phyloP scores from a whole-genome alignment of 1,140 invertebrate genomes.

The Scaptomyza hsui region DNA sequence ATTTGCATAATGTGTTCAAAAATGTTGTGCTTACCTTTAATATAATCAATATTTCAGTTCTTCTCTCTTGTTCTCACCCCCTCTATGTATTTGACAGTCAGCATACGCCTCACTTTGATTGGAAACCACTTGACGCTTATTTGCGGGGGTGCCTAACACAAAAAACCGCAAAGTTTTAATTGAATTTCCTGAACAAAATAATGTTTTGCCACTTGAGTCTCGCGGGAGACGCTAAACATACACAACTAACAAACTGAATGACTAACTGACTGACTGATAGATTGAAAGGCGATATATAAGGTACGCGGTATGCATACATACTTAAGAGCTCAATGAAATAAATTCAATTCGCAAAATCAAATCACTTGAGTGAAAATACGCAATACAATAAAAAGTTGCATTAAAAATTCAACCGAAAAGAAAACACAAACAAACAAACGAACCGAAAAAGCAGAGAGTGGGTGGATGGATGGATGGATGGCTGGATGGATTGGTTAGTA shows the following conservation, averaged over 20 bases:
- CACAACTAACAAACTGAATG: conserved; percentile 51
- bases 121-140: conserved; percentile 71
- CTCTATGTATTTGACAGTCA: not conserved
- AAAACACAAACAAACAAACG: conserved; percentile 30
- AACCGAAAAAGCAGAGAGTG: conserved; percentile 29
- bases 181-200: conserved; percentile 80
- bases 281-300: conserved; percentile 41
- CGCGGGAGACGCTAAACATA: conserved; percentile 80
- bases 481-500: not conserved
- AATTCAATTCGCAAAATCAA: conserved; percentile 81
- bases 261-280: conserved; percentile 48
- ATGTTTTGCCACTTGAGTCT: conserved; percentile 80
- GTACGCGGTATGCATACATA: conserved; percentile 72
- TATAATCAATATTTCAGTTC: not conserved
- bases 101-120: conserved; percentile 71
- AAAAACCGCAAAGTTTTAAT: conserved; percentile 81
- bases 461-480: conserved; percentile 4
- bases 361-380: conserved; percentile 78
- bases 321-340: conserved; percentile 54
- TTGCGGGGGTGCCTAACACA: conserved; percentile 53
- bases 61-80: not conserved
- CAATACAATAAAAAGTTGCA: conserved; percentile 58
- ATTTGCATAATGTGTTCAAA: too few relatives aligned
- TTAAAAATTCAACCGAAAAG: conserved; percentile 38
- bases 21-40: not conserved